Evolutionary conservation across 2,888 invertebrate species (phyloP).

Genomic region (Ernsta delagoae): DNA sequence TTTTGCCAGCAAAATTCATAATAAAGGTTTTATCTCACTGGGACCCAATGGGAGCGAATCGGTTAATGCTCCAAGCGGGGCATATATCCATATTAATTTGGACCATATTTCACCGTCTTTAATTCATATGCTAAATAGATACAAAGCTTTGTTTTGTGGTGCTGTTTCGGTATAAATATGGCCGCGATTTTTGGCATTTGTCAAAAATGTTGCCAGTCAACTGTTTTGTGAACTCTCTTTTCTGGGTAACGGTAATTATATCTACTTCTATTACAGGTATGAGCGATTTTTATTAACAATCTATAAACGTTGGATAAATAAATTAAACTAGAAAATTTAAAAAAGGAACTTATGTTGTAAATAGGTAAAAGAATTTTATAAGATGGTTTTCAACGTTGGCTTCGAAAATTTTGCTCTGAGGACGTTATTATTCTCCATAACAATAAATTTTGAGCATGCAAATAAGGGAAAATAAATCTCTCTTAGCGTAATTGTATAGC

Average conservation of each 20-base stretch:
- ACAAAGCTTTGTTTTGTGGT: conserved; percentile 78
- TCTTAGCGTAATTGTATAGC: conserved; percentile 51
- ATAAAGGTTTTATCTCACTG: too few species aligned
- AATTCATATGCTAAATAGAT: conserved; percentile 93
- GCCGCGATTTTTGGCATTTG: conserved; percentile 26
- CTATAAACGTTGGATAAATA: too few species aligned
- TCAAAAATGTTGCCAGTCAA: conserved; percentile 30
- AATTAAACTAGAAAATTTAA: too few species aligned
- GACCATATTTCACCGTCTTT: conserved; percentile 92
- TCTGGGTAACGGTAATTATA: too few species aligned
- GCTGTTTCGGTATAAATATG: conserved; percentile 33
- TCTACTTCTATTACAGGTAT: too few species aligned
- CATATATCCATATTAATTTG: conserved; percentile 90
- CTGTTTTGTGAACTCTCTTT: not conserved
- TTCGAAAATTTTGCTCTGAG: not conserved
- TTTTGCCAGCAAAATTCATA: too few species aligned
- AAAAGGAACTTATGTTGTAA: too few species aligned
- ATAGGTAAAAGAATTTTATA: too few species aligned
- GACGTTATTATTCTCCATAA: conserved; percentile 5
- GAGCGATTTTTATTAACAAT: too few species aligned
- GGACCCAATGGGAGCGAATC: conserved; percentile 47
- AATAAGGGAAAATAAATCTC: conserved; percentile 64
- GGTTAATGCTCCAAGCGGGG: conserved; percentile 57
- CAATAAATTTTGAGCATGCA: conserved; percentile 44
- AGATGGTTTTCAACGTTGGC: not conserved